phyloP scores from a whole-genome alignment of 2,888 invertebrate species.

The Hemaris fuciformis region DNA sequence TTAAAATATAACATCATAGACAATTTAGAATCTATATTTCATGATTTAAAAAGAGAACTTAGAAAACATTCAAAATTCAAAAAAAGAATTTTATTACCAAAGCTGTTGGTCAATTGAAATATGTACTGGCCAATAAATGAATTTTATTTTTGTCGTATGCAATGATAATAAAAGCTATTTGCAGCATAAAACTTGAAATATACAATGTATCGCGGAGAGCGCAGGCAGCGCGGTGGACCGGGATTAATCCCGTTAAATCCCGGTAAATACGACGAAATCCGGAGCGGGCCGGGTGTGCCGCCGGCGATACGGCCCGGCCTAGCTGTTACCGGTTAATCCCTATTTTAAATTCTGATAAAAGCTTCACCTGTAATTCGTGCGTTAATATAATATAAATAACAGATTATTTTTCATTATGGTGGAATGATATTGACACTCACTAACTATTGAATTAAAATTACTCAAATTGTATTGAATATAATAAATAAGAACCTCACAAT shows the following conservation, averaged over 20 bases:
- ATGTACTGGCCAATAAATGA: neutral
- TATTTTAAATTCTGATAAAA: conserved; percentile 78
- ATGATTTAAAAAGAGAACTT: no score
- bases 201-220: conserved; percentile 74
- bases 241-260: conserved; percentile 65
- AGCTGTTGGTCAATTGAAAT: neutral
- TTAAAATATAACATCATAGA: neutral
- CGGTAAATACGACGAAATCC: conserved; percentile 52
- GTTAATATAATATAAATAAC: neutral
- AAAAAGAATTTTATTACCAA: neutral
- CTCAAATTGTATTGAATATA: neutral
- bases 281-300: conserved; percentile 48
- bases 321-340: conserved; percentile 73
- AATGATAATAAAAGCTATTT: conserved; percentile 54
- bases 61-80: no score
- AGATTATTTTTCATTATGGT: neutral
- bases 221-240: conserved; percentile 52
- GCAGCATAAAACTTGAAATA: conserved; percentile 68
- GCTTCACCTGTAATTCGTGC: conserved; percentile 59
- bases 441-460: neutral
- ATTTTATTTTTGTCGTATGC: conserved; percentile 21
- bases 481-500: no score
- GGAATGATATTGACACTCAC: neutral
- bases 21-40: no score
- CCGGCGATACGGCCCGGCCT: conserved; percentile 61